These are phyloP conservation scores for Atopsyche davidsoni DNA, from an alignment of 1,140 invertebrate species.

Conservation along the genomic window DNA sequence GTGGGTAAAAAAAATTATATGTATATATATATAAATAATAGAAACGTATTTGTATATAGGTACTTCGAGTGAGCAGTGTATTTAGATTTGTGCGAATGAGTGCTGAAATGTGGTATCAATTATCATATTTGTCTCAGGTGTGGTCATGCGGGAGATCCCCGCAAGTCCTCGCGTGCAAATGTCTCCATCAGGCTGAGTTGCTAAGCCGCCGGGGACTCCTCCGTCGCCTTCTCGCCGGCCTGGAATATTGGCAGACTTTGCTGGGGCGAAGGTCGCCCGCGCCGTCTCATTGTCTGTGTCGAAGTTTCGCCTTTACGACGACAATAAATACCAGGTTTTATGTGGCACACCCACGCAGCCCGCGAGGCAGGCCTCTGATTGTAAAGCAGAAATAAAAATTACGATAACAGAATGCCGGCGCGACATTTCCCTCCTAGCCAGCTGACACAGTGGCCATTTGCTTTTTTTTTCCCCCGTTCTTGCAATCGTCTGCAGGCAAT, in stretches of 20 bases:
- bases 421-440: not conserved
- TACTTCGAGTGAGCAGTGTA: too few species aligned
- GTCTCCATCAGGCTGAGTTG: not conserved
- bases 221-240: not conserved
- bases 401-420: not conserved
- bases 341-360: slow-evolving; percentile 22
- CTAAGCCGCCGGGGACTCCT: not conserved
- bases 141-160: too few species aligned
- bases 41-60: too few species aligned
- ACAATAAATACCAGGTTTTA: slow-evolving; percentile 26
- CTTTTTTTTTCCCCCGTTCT: not conserved
- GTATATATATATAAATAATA: too few species aligned
- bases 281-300: not conserved
- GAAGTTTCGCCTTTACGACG: slow-evolving; percentile 24
- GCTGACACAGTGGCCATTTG: not conserved
- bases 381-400: slow-evolving; percentile 1
- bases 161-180: too few species aligned
- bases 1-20: too few species aligned
- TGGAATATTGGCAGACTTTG: too few species aligned
- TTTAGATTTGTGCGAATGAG: too few species aligned
- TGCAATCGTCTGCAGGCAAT: not conserved
- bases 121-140: too few species aligned
- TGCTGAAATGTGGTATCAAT: too few species aligned
- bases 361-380: not conserved
- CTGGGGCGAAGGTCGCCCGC: slow-evolving; percentile 8